Evolutionary conservation across 2,888 invertebrate genomes (phyloP).

Genomic region (Drosophila hamatofila): DNA sequence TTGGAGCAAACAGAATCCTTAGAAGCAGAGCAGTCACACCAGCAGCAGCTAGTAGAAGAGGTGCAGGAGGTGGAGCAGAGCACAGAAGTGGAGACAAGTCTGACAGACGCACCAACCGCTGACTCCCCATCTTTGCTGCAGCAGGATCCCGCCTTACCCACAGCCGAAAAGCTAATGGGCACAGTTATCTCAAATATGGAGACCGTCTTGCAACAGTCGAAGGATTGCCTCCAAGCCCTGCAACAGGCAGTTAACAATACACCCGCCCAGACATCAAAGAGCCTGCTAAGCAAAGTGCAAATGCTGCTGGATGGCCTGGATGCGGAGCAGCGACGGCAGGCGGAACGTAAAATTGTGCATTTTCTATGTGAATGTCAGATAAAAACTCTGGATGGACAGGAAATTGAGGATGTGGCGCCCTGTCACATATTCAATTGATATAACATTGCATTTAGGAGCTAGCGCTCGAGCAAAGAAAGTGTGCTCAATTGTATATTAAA

Average conservation of each 20-base stretch:
- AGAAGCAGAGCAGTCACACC: slow-evolving; percentile 21
- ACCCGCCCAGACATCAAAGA: slow-evolving; percentile 33
- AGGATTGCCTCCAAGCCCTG: slow-evolving; percentile 68
- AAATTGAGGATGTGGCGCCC: slow-evolving; percentile 77
- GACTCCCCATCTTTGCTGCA: slow-evolving; percentile 14
- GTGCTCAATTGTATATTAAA: slow-evolving; percentile 19
- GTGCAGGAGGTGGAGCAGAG: neutral
- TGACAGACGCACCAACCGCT: neutral
- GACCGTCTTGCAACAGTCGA: slow-evolving; percentile 76
- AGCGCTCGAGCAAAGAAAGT: neutral
- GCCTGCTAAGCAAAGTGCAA: slow-evolving; percentile 63
- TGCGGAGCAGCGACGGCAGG: slow-evolving; percentile 60
- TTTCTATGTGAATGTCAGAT: slow-evolving; percentile 83
- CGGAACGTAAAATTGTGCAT: slow-evolving; percentile 82
- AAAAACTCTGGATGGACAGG: slow-evolving; percentile 76
- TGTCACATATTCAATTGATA: slow-evolving; percentile 63
- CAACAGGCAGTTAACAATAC: slow-evolving; percentile 49
- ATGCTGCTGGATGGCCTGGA: slow-evolving; percentile 75
- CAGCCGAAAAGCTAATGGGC: slow-evolving; percentile 64
- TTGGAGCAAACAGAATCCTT: slow-evolving; percentile 36
- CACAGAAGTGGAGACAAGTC: neutral
- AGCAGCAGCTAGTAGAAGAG: neutral
- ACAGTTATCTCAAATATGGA: slow-evolving; percentile 79
- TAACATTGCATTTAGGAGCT: neutral
- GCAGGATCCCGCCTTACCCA: slow-evolving; percentile 34